Evolutionary conservation across 1,140 invertebrate genomes (phyloP).

Genomic region (Drosophila santomea): DNA sequence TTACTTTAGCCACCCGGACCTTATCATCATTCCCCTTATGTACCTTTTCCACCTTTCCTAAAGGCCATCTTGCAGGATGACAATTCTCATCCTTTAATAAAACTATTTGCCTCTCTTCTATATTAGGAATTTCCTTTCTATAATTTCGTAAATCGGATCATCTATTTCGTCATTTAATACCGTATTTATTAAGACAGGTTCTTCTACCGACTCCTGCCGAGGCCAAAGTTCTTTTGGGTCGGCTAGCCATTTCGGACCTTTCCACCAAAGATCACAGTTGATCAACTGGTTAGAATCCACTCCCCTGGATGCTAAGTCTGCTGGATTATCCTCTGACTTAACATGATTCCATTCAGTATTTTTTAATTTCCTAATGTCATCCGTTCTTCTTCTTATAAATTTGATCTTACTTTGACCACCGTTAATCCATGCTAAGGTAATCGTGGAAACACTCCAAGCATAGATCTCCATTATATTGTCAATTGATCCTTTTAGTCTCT

Average conservation of each 20-base stretch:
- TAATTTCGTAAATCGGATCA: conserved; percentile 3
- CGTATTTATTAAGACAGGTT: neutral
- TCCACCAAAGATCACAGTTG: neutral
- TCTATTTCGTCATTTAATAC: neutral
- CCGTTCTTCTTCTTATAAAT: conserved; percentile 1
- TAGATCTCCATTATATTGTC: neutral
- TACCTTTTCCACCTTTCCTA: neutral
- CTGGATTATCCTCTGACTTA: neutral
- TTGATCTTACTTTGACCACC: neutral
- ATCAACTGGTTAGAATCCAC: neutral
- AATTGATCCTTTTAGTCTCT: neutral
- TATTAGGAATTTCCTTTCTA: neutral
- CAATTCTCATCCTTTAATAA: conserved; percentile 1
- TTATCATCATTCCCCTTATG: neutral
- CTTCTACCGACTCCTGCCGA: neutral
- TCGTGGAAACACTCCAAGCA: conserved; percentile 1
- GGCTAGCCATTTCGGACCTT: conserved; percentile 4
- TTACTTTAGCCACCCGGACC: neutral
- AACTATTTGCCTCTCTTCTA: neutral
- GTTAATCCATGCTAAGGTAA: neutral
- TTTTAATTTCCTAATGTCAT: conserved; percentile 6
- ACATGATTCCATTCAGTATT: conserved; percentile 6
- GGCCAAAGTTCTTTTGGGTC: neutral
- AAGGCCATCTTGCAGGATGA: neutral
- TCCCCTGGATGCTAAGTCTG: neutral